phyloP scores from a whole-genome alignment of 2,797 vertebrate species.

The Propithecus perrieri region DNA sequence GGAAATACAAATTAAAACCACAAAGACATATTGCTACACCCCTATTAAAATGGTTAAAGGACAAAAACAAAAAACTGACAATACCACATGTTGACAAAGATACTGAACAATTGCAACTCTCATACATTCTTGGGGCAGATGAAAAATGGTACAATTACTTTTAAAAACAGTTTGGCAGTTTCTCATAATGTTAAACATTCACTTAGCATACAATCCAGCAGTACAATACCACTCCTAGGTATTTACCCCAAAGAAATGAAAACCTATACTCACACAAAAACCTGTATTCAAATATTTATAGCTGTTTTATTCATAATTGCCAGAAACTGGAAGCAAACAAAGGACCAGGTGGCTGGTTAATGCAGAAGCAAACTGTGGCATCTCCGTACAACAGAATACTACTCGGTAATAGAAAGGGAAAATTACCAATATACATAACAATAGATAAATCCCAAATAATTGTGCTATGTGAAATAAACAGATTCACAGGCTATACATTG shows the following conservation, averaged over 20 bases:
- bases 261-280: background rate
- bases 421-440: background rate
- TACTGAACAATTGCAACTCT: background rate
- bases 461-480: background rate
- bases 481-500: background rate
- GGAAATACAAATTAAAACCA: slow-evolving; percentile 19
- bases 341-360: background rate
- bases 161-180: background rate
- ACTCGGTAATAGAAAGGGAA: background rate
- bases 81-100: background rate
- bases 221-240: background rate
- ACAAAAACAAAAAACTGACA: background rate
- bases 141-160: background rate
- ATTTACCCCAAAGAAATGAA: slow-evolving; percentile 12
- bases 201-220: background rate
- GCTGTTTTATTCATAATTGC: background rate
- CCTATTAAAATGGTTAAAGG: background rate
- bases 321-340: slow-evolving; percentile 16
- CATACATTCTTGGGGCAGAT: background rate
- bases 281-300: background rate
- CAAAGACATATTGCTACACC: background rate
- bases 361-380: background rate
- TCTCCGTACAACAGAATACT: background rate
- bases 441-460: background rate
- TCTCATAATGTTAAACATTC: background rate